Conservation (phyloP, 2,888 invertebrate species). For the Linhomoeus sp. region DNA sequence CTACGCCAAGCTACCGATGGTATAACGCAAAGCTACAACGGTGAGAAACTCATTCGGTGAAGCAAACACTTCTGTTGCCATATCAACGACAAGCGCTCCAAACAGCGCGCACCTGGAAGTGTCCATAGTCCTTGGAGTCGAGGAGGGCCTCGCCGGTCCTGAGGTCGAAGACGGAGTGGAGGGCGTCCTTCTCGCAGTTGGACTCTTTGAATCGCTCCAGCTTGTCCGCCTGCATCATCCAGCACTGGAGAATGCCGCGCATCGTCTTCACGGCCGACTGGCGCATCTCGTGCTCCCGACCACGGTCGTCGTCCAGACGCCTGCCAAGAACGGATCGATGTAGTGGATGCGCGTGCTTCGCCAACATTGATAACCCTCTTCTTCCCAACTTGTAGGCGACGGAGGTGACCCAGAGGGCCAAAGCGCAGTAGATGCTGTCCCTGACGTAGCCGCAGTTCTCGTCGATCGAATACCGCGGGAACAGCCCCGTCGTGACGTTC, state of each 20-base stretch:
- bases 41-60: no score
- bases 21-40: no score
- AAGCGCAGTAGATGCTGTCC: constrained; percentile 90
- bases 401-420: constrained; percentile 84
- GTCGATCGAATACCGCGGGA: constrained; percentile 45
- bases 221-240: constrained; percentile 75
- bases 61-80: background rate
- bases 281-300: constrained; percentile 83
- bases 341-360: no score
- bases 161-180: constrained; percentile 85
- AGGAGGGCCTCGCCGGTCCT: constrained; percentile 61
- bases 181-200: constrained; percentile 43
- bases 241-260: constrained; percentile 82
- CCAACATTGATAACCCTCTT: no score
- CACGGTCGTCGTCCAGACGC: constrained; percentile 89
- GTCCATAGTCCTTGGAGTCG: constrained; percentile 65
- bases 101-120: background rate
- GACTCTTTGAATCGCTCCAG: constrained; percentile 16
- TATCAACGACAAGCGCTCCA: background rate
- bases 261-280: constrained; percentile 96
- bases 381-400: constrained; percentile 71
- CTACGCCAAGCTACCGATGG: background rate
- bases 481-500: constrained; percentile 22
- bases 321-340: constrained; percentile 32
- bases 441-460: constrained; percentile 51